Percentiles rank a stretch among this genome's conserved stretches.
phyloP scores from a whole-genome alignment of 2,888 invertebrate species.

The Hydrotaea diabolus region DNA sequence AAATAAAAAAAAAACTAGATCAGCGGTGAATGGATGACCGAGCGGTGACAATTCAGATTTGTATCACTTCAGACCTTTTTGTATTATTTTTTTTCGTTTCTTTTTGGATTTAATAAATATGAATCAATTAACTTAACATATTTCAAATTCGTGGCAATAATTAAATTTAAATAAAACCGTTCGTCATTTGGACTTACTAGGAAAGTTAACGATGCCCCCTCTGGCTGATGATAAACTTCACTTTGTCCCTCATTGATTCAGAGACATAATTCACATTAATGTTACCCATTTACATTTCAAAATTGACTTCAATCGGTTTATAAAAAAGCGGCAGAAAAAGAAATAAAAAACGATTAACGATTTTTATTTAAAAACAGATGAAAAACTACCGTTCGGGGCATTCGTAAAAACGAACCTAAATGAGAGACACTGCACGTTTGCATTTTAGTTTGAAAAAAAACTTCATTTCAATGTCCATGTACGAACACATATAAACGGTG shows the following conservation, averaged over 20 bases:
- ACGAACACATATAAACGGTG: conserved; percentile 21
- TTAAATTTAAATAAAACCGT: too few species aligned
- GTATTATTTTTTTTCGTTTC: too few species aligned
- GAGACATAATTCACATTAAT: not conserved
- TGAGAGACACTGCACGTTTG: not conserved
- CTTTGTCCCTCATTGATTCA: not conserved
- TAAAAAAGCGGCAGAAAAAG: not conserved
- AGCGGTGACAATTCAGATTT: too few species aligned
- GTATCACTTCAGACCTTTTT: too few species aligned
- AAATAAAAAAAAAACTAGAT: too few species aligned
- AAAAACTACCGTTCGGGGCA: conserved; percentile 1
- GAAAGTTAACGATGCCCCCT: not conserved
- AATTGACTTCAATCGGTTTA: too few species aligned
- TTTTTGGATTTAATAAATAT: too few species aligned
- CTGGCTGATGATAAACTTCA: not conserved
- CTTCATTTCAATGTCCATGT: conserved; percentile 20
- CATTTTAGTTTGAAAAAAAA: not conserved
- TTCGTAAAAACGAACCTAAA: not conserved
- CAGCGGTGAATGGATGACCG: too few species aligned
- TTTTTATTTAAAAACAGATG: not conserved
- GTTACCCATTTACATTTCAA: not conserved
- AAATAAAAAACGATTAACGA: not conserved
- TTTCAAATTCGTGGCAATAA: too few species aligned
- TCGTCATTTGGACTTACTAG: not conserved
- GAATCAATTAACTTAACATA: too few species aligned